These are phyloP conservation scores for Atractosteus spatula DNA, from an alignment of 2,113 vertebrate species.

Conservation along the genomic window DNA sequence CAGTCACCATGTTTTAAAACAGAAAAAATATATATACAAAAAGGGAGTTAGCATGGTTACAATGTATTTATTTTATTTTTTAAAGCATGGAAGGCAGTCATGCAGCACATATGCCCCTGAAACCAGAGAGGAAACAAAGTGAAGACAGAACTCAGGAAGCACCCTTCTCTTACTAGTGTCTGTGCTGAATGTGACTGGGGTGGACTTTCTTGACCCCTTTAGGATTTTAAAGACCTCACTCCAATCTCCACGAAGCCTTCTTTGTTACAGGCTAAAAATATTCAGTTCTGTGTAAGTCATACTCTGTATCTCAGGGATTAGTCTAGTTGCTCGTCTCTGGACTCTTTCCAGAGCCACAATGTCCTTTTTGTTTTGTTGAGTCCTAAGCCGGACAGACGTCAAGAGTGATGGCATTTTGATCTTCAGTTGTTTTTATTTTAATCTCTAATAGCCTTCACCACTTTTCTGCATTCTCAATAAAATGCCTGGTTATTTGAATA, in stretches of 20 bases:
- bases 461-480: constrained; percentile 21
- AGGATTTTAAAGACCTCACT: constrained; percentile 32
- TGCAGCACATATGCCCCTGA: constrained; percentile 34
- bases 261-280: constrained; percentile 46
- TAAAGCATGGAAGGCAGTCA: too few species aligned
- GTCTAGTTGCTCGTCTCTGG: constrained; percentile 46
- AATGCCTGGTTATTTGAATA: too few species aligned
- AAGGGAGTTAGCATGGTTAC: too few species aligned
- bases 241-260: constrained; percentile 32
- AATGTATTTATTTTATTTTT: too few species aligned
- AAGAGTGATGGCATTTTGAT: constrained; percentile 47
- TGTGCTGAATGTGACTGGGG: too few species aligned
- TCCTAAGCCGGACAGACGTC: constrained; percentile 42
- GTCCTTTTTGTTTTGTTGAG: constrained; percentile 41
- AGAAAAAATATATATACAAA: too few species aligned
- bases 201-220: constrained; percentile 36
- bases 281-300: constrained; percentile 42
- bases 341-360: constrained; percentile 41
- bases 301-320: constrained; percentile 49
- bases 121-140: constrained; percentile 25
- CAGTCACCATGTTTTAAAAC: too few species aligned
- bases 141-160: constrained; percentile 38
- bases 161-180: background rate
- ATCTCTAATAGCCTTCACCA: constrained; percentile 26
- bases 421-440: constrained; percentile 36